Evolutionary conservation across 2,797 vertebrate species (phyloP).

Genomic region (Enteromius trimaculatus): DNA sequence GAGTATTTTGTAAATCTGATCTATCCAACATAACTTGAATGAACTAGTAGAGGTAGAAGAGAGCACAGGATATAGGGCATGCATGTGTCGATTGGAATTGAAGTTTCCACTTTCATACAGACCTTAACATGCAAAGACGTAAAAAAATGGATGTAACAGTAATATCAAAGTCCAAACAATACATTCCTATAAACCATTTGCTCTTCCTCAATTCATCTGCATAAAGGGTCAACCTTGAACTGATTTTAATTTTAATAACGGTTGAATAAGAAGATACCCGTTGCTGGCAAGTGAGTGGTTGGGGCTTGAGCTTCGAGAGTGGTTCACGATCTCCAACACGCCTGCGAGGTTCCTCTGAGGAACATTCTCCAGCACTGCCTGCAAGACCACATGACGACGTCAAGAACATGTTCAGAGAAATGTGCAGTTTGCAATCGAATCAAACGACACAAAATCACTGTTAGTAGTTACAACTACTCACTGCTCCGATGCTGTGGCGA

Average conservation of each 20-base stretch:
- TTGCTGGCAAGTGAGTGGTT: slow-evolving; percentile 70
- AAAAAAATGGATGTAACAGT: too few relatives aligned
- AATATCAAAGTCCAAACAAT: neutral
- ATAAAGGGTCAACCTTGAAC: neutral
- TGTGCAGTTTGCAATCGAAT: neutral
- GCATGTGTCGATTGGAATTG: too few relatives aligned
- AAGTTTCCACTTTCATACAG: neutral
- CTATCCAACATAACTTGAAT: too few relatives aligned
- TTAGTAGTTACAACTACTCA: slow-evolving; percentile 55
- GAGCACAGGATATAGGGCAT: too few relatives aligned
- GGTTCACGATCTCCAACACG: slow-evolving; percentile 43
- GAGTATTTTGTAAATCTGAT: too few relatives aligned
- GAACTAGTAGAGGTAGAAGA: too few relatives aligned
- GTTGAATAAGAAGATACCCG: slow-evolving; percentile 60
- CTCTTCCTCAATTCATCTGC: neutral
- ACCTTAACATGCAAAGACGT: too few relatives aligned
- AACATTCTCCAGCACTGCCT: slow-evolving; percentile 67
- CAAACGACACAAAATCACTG: neutral
- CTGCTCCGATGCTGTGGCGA: slow-evolving; percentile 57
- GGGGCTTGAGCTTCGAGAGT: slow-evolving; percentile 62
- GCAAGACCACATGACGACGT: neutral
- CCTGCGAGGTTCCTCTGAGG: slow-evolving; percentile 64
- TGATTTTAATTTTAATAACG: neutral
- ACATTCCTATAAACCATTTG: too few relatives aligned
- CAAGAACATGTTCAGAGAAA: neutral